Base-by-base conservation (phyloP, 2,797 vertebrate species). In the Oreonectes daqikongensis region DNA sequence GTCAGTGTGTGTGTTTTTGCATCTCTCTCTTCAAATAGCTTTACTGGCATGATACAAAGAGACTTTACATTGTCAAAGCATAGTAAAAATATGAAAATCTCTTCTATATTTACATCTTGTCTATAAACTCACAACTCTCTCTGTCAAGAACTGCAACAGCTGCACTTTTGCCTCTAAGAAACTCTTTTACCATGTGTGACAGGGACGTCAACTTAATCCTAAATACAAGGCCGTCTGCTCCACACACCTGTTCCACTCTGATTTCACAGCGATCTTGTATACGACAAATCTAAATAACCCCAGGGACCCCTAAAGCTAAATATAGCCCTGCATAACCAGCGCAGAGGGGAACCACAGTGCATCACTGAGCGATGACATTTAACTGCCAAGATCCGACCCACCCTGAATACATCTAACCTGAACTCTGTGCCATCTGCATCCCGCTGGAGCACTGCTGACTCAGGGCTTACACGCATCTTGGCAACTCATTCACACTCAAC, bases 371-470 rank as follows among this genome's bases (percentile, higher is more conserved):
- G 48, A 52, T 69, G 57, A 78, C 69, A 59, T 71, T 32, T 24
- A 18, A 76, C 40, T 71, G 79, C 80, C 68, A 79, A 69, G 67
- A 77, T 48, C 66, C 12, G 52, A 68, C 73, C 66, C 55, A 30
- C 72, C 55, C 75, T 48, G 14, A 65, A 70, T 48, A 48, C 46
- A 38, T 24, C 59, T 17, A 64, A 35, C 59, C 40, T 53, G 24
- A 67, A 42, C 55, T 18, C 42, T 14, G 14, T 32, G 22, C 44
- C 60, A 63, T 50, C 69, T 24, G 59, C 30, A 70, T 50, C 55
- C 61, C 32, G 12, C 69, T 46, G 18, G 35, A 75, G 26, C 22
- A 69, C 66, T 72, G 79, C 79, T 81, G 74, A 81, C 69, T 48
- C 65, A 44, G 57, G 17, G 72, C 38, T 64, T 59, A 32, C 60